These are phyloP conservation scores for Uropetala carovei DNA, from an alignment of 2,888 invertebrate species.

Conservation along the genomic window DNA sequence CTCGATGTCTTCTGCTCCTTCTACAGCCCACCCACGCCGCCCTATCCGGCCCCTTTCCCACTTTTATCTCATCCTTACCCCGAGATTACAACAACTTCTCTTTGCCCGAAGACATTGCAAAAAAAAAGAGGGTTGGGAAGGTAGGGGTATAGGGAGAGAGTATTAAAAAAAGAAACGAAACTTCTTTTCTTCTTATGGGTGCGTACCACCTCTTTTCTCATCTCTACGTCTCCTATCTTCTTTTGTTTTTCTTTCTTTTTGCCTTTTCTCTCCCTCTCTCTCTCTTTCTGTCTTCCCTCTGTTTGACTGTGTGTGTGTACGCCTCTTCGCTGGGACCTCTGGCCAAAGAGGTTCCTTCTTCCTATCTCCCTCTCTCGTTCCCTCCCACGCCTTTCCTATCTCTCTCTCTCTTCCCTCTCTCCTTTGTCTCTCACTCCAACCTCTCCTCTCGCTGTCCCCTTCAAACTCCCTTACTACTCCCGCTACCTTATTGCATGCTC, in stretches of 20 bases:
- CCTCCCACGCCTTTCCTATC: not conserved
- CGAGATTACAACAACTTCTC: constrained; percentile 57
- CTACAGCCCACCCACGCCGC: not conserved
- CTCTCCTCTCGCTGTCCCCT: not conserved
- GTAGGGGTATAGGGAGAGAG: not conserved
- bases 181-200: not conserved
- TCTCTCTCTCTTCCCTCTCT: not conserved
- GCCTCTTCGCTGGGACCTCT: no score
- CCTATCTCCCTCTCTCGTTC: not conserved
- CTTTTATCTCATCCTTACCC: constrained; percentile 40
- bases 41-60: not conserved
- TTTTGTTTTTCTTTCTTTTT: no score
- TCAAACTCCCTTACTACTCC: not conserved
- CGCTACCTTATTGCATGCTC: not conserved
- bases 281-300: no score
- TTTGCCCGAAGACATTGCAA: constrained; percentile 44
- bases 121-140: not conserved
- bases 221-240: no score
- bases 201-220: not conserved
- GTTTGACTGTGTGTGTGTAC: no score
- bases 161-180: not conserved
- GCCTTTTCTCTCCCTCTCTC: not conserved
- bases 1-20: not conserved
- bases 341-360: no score
- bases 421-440: not conserved